Percentiles rank a stretch among this genome's conserved stretches.
Conservation (phyloP, 2,888 invertebrate genomes). For the Caenorhabditis sp. region DNA sequence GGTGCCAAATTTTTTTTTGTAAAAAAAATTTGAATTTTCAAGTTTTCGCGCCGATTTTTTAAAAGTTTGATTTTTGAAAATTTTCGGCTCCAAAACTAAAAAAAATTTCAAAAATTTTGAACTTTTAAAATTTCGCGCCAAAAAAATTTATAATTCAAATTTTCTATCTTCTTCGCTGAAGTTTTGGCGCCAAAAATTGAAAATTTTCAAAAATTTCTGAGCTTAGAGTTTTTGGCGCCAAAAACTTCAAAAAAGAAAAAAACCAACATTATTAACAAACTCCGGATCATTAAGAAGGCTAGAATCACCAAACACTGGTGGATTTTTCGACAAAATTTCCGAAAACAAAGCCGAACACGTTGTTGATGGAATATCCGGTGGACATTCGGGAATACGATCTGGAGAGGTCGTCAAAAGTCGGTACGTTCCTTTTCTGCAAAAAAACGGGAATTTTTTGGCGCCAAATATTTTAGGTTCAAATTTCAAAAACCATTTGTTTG, state of each 20-base stretch:
- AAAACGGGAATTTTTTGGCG: background rate
- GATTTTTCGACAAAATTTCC: conserved; percentile 24
- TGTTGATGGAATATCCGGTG: conserved; percentile 17
- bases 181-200: too few relatives aligned
- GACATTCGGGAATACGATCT: conserved; percentile 41
- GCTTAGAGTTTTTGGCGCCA: too few relatives aligned
- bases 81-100: too few relatives aligned
- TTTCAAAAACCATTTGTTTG: too few relatives aligned
- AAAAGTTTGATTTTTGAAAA: too few relatives aligned
- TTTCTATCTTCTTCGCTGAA: too few relatives aligned
- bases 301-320: conserved; percentile 26
- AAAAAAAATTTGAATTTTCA: background rate
- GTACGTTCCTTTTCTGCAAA: conserved; percentile 28
- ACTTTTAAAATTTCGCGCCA: too few relatives aligned
- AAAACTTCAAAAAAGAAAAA: too few relatives aligned
- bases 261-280: conserved; percentile 9
- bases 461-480: background rate
- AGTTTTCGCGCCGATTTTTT: too few relatives aligned
- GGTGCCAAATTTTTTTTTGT: background rate
- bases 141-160: too few relatives aligned
- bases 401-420: conserved; percentile 31
- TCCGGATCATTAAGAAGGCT: conserved; percentile 24
- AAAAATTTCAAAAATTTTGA: too few relatives aligned
- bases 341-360: conserved; percentile 21
- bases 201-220: too few relatives aligned